Evolutionary conservation across 1,140 invertebrate genomes (phyloP), one percentile per base, ranked within the genome.

Genomic region (Pogonomyrmex barbatus): DNA sequence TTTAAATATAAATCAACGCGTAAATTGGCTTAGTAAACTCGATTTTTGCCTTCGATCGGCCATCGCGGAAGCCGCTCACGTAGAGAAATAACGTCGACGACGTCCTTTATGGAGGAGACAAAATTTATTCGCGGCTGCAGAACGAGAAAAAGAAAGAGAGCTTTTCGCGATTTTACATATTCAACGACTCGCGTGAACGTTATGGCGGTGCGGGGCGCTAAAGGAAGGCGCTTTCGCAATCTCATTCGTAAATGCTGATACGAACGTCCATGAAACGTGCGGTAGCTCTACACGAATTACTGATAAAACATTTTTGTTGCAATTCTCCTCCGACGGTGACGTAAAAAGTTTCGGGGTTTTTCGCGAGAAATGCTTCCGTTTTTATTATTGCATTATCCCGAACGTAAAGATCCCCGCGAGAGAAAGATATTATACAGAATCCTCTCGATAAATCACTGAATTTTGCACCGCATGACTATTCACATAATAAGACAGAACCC

Each of bases 101-200:
- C 62, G 24, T 77, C 36, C 14, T 42, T 70, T 81, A 30, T 39
- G 62, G 9, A 5, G 10, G 30, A 33, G 12, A 39, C 12, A 14
- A 36, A 81, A 70, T 54, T 79, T 78, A 78, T 50, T 33, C 76
- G 2, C 62, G n/a, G n/a, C n/a, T 30, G 14, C 42, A 10, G 8
- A 50, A 76, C 42, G 39, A 45, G n/a, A 58, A n/a, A 36, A 6
- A 52, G 12, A 30, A 1, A 30, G 63, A 30, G 33, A 42, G n/a
- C 6, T 70, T 81, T 54, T 42, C 63, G 58, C 60, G 36, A 8
- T 68, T 81, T 81, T 81, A 52, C 77, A 81, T 81, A 81, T 81
- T 81, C 77, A 81, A 70, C 77, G 63, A 81, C 10, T 81, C 63
- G n/a, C 62, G 33, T 54, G 77, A 81, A 70, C 33, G 76, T 79